Evolutionary conservation across 2,113 vertebrate genomes (phyloP), one percentile per base, ranked within the genome.

Genomic region (Engystomops pustulosus): DNA sequence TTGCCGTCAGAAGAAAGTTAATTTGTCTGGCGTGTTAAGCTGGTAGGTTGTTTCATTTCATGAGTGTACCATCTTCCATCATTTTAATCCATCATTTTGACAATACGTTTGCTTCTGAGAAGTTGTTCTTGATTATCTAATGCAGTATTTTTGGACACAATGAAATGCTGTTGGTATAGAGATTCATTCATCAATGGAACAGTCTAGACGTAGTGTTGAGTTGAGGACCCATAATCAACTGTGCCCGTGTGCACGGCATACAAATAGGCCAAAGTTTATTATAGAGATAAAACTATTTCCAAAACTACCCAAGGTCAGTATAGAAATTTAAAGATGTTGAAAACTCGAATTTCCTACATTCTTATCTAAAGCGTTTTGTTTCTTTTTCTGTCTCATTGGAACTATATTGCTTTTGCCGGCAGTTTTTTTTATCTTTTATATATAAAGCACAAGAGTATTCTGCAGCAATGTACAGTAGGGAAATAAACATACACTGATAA

Each of bases 101-200:
- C 79, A 80, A 80, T 80, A 47, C 27, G 79, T 65, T 67, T 53
- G 23, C 44, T 69, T n/a, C 79, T 51, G 62, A 68, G 62, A 51
- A 80, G 60, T 80, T 18, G n/a, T 45, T 80, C 62, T 80, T 68
- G 79, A 80, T 80, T 80, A 80, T 69, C 44, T 80, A 68, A 51
- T 80, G 79, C 62, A 69, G 45, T 67, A 68, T 69, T 69, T 80
- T 68, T 69, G 79, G 65, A 80, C 79, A 53, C 79, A 68, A 51
- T 69, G 45, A 80, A 80, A 80, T 51, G 41, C 44, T 36, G 79
- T 80, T 80, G 62, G 62, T 69, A n/a, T 36, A 69, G 44, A 51
- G 62, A 69, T 69, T 34, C 62, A 80, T 80, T 69, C 12, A 69
- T 80, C 79, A 80, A 69, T 68, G 79, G 58, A 69, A 45, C 20